Conservation (phyloP, 2,113 vertebrate species). For the Aptenodytes patagonicus region DNA sequence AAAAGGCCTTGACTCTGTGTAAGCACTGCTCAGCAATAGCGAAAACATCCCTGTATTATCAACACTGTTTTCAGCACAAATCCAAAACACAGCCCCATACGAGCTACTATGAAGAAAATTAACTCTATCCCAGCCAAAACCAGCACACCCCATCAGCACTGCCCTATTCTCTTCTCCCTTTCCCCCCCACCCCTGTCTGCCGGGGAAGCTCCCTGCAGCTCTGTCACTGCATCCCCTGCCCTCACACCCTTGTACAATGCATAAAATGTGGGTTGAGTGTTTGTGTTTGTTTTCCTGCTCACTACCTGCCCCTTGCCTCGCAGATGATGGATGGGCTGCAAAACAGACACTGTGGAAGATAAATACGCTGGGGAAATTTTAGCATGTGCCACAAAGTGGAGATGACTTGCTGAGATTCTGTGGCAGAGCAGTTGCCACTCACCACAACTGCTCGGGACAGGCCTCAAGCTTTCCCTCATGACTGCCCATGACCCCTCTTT, state of each 20-base stretch:
- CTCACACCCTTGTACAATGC: not conserved
- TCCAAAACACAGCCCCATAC: too few relatives aligned
- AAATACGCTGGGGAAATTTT: not conserved
- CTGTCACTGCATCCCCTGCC: not conserved
- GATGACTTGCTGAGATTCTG: not conserved
- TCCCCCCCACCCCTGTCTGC: fast-evolving
- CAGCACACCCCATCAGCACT: not conserved
- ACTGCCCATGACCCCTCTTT: not conserved
- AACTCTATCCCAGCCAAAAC: too few relatives aligned
- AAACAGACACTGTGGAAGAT: not conserved
- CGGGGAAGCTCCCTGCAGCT: not conserved
- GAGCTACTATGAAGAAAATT: too few relatives aligned
- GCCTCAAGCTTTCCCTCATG: not conserved
- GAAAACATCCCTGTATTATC: too few relatives aligned
- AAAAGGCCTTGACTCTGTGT: too few relatives aligned
- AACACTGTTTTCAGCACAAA: too few relatives aligned
- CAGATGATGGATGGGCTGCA: not conserved
- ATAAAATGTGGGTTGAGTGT: not conserved
- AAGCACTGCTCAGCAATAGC: too few relatives aligned
- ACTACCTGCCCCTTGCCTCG: not conserved
- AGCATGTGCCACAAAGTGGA: not conserved
- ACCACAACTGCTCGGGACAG: not conserved
- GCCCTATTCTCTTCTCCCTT: not conserved
- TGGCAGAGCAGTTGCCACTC: not conserved
- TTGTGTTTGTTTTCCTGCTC: not conserved